These are phyloP conservation scores for Ptychobarbus kaznakovi DNA, from an alignment of 2,797 vertebrate species.

Conservation along the genomic window DNA sequence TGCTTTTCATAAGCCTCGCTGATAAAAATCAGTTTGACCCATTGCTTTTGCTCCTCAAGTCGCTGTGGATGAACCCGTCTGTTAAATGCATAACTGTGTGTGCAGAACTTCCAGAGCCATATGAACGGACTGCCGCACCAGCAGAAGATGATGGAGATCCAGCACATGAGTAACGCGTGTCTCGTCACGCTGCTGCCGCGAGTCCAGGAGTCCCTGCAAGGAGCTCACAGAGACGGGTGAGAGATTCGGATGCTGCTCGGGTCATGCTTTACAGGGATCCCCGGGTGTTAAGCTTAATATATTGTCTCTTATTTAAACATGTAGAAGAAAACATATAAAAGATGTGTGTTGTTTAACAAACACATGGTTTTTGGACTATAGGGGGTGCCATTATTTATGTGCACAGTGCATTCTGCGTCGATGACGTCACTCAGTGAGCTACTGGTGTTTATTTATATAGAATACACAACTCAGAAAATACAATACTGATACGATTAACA, in stretches of 20 bases:
- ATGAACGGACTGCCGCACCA: constrained; percentile 91
- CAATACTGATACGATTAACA: too few relatives aligned
- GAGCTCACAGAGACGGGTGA: constrained; percentile 66
- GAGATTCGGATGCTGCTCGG: neutral
- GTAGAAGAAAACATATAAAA: too few relatives aligned
- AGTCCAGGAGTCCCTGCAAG: constrained; percentile 85
- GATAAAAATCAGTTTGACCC: neutral
- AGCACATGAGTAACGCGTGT: constrained; percentile 92
- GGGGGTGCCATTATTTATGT: too few relatives aligned
- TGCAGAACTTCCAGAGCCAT: constrained; percentile 92
- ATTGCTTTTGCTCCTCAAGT: neutral
- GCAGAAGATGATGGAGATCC: constrained; percentile 92
- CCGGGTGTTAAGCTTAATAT: too few relatives aligned
- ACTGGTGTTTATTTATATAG: too few relatives aligned
- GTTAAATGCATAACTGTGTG: neutral
- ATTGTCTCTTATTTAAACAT: too few relatives aligned
- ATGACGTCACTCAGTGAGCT: too few relatives aligned
- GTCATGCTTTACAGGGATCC: too few relatives aligned
- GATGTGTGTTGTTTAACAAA: too few relatives aligned
- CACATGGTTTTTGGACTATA: too few relatives aligned
- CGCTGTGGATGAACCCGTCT: neutral
- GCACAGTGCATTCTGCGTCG: too few relatives aligned
- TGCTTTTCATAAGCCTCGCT: neutral
- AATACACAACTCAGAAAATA: too few relatives aligned
- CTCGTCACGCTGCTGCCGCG: constrained; percentile 90